Base-by-base conservation (phyloP, 2,888 invertebrate genomes). In the Ichneumoninae sp. region DNA sequence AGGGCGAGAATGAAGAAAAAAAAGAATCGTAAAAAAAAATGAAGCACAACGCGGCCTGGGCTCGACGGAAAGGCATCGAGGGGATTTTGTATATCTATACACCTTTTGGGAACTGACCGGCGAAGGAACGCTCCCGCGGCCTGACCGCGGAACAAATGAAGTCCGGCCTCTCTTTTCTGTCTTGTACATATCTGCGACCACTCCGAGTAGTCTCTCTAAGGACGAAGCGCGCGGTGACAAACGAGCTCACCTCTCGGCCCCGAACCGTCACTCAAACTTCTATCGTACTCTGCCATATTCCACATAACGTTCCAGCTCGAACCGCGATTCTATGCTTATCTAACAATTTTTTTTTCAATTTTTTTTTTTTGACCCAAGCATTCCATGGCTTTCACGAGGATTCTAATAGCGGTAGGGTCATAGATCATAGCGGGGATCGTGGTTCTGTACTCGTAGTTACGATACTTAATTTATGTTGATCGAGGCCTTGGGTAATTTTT, bases 231-330 rank as follows among this genome's bases (percentile, higher is more conserved):
- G 57, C 81, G 71, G 91, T 93, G 92, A 93, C 92, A 92, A 93
- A 93, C 92, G 93, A 93, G 90, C 90, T 82, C 85, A 87, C 87
- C 89, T 90, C 89, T 90, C 91, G 92, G 89, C 92, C 93, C 91
- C 91, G 88, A 93, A 93, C 93, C 88, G 93, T 93, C 93, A 92
- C 90, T 93, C 93, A 92, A 90, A 88, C 85, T 83, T 78, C 88
- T 80, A 86, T 86, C 89, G 91, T 91, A 87, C 88, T 16, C 89
- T 88, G 90, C 89, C 89, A 88, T 90, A 89, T 88, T 81, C 74
- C 79, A 70, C 63, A 50, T 57, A 83, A 71, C 75, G 57, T 69
- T 79, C 47, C 13, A 40, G 13, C 30, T 63, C 63, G 30, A 63
- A 16, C 69, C 69, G 47, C 50, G 68, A 79, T 79, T 71, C 70